Evolutionary conservation across 2,797 vertebrate species (phyloP), one percentile per base, ranked within the genome.

Genomic region (Amblyraja radiata): DNA sequence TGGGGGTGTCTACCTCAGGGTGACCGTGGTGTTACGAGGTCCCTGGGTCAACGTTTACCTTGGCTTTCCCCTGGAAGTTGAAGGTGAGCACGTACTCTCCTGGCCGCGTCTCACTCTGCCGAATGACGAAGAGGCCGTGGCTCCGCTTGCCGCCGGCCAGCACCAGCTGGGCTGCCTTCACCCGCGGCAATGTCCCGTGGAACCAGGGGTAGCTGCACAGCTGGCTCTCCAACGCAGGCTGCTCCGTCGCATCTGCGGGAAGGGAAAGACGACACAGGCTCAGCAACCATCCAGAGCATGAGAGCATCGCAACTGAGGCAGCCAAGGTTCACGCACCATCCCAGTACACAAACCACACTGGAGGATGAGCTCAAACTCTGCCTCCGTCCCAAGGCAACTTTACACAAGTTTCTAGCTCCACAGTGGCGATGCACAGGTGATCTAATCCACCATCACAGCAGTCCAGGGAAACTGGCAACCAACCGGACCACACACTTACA

Each of bases 61-160:
- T 99, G n/a, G 98, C 99, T 95, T 99, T 99, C 92, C 98, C 98
- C 96, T 99, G 98, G 96, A 99, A 99, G 97, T 99, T 99, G 95
- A 99, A 99, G 94, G 99, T 99, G 94, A 99, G 97, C 93, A 99
- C 99, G 0, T 98, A 99, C 94, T 99, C 99, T n/a, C 98, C 98
- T 0, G 98, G 98, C 79, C 98, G 96, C 0, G 98, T 99, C 95
- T 99, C 98, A 0, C 99, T 99, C 95, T 99, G 98, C 32, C 98
- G 98, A 94, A 99, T 98, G 95, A 99, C 98, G 1, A 99, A 99
- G 84, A 99, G 95, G 0, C 99, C 98, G 0, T 99, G 99, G 94
- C 97, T 99, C 92, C 97, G 96, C 54, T 97, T 94, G 0, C 98
- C 98, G 0, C 98, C 98, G 0, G 97, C 96, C 0, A 99, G 97